A percentile compares a stretch with the other conserved stretches of the same genome.
Conservation (phyloP, 2,888 invertebrate genomes). For the Tricholauxania praeusta region DNA sequence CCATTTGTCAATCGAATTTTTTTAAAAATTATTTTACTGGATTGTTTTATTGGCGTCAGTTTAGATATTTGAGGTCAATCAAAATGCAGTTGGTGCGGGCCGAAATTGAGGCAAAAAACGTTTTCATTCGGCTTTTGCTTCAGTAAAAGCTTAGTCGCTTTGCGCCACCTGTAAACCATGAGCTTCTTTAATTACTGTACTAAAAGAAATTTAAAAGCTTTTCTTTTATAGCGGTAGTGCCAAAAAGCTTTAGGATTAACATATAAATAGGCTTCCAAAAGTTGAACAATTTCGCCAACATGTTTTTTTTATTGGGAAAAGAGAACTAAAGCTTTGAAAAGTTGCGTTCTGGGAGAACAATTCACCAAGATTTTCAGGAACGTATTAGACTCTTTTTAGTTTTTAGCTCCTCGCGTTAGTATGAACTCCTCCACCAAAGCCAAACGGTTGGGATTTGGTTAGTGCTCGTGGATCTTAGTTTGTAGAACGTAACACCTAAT, state of each 20-base stretch:
- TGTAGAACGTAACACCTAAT: neutral
- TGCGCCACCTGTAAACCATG: too few relatives aligned
- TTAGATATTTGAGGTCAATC: too few relatives aligned
- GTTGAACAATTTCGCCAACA: neutral
- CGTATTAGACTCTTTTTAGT: conserved; percentile 7
- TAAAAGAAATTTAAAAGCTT: neutral
- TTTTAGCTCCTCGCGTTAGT: conserved; percentile 39
- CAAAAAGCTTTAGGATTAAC: neutral
- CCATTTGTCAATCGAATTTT: too few relatives aligned
- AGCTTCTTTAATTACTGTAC: too few relatives aligned
- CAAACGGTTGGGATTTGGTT: conserved; percentile 42
- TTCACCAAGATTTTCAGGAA: conserved; percentile 14
- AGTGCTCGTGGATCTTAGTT: conserved; percentile 41
- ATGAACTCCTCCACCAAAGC: conserved; percentile 42
- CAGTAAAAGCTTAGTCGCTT: too few relatives aligned
- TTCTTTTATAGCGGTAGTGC: conserved; percentile 1
- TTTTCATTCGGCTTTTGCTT: too few relatives aligned
- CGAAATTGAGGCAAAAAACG: too few relatives aligned
- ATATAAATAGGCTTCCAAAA: neutral
- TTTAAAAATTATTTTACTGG: too few relatives aligned
- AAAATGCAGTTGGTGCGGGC: too few relatives aligned
- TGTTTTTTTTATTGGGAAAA: neutral
- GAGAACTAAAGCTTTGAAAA: conserved; percentile 19
- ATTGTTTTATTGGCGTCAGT: too few relatives aligned
- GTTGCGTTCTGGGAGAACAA: conserved; percentile 10